Base-by-base conservation (phyloP, 2,888 invertebrate genomes). In the Amblyteles armatorius region DNA sequence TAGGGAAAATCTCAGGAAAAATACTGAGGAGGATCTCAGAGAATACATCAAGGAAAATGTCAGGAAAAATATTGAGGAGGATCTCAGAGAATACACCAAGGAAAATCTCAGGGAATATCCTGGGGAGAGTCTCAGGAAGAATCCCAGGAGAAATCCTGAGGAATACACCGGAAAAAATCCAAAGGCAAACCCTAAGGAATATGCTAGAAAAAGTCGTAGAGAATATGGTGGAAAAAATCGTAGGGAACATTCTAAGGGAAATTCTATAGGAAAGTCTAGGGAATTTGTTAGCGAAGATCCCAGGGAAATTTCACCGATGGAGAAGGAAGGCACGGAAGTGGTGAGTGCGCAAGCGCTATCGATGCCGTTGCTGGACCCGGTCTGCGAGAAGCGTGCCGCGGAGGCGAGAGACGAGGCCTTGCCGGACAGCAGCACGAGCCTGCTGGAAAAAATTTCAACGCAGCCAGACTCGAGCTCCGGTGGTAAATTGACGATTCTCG, bases 351-450 rank as follows among this genome's bases (percentile, higher is more conserved):
- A 2, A 2, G 11, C 19, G 9, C 44, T 13, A 11, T 79, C 84
- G 29, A 84, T 84, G 84, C 82, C 84, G 0, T n/a, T 55, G n/a
- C 55, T 82, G 44, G 78, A 78, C 63, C 11, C 3, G 11, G 1
- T 71, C 55, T 0, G 0, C 26, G 55, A n/a, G n/a, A 19, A 77
- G n/a, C 0, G 26, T 1, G 29, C 7, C 55, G 57, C 29, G 3
- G 19, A 11, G 26, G 69, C 22, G 2, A 7, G 11, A 44, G 22
- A 4, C 44, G 48, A 76, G 26, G 22, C 29, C 6, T 52, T 80
- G 72, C 85, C 85, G 40, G 85, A 85, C 55, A 80, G 82, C 50
- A 82, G 85, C 36, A 83, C 85, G 16, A 77, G n/a, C 52, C 36
- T 48, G 13, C 50, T 40, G 4, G 76, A 76, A 57, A 65, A 65